A percentile compares a stretch with the other conserved stretches of the same genome.
phyloP scores from a whole-genome alignment of 2,797 vertebrate species.

The Gouania willdenowi region DNA sequence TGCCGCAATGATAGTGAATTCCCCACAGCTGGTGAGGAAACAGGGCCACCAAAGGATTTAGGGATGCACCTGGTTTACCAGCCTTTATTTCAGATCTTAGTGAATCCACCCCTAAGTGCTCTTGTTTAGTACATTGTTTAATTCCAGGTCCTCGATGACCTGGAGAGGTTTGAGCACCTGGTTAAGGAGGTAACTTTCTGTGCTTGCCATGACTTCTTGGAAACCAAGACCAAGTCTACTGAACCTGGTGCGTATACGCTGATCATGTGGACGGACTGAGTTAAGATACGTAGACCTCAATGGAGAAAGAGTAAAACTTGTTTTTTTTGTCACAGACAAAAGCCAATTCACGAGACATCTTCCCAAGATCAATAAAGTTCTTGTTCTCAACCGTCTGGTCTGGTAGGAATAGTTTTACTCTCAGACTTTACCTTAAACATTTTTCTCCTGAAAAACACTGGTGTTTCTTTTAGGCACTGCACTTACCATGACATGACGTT shows the following conservation, averaged over 20 bases:
- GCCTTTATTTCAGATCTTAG: neutral
- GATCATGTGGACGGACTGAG: neutral
- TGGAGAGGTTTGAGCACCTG: constrained; percentile 76
- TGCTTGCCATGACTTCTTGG: constrained; percentile 70
- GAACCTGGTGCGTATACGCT: constrained; percentile 18
- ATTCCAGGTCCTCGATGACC: constrained; percentile 64
- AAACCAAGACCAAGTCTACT: constrained; percentile 58
- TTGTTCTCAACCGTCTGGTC: constrained; percentile 68
- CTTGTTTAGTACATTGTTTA: neutral
- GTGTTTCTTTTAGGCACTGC: too few species aligned
- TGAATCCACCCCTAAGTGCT: too few species aligned
- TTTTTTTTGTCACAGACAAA: constrained; percentile 28
- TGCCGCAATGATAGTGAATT: too few species aligned
- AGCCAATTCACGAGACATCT: constrained; percentile 6
- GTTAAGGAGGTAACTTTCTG: constrained; percentile 76
- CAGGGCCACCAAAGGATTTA: too few species aligned
- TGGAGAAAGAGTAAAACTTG: neutral
- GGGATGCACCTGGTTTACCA: too few species aligned
- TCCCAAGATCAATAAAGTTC: constrained; percentile 64
- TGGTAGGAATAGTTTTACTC: constrained; percentile 63
- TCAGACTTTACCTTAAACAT: neutral
- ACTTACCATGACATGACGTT: too few species aligned
- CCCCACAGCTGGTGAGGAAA: too few species aligned
- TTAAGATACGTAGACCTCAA: too few species aligned
- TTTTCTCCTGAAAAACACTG: neutral